Evolutionary conservation across 1,140 invertebrate species (phyloP).

Genomic region (Drosophila arizonae): DNA sequence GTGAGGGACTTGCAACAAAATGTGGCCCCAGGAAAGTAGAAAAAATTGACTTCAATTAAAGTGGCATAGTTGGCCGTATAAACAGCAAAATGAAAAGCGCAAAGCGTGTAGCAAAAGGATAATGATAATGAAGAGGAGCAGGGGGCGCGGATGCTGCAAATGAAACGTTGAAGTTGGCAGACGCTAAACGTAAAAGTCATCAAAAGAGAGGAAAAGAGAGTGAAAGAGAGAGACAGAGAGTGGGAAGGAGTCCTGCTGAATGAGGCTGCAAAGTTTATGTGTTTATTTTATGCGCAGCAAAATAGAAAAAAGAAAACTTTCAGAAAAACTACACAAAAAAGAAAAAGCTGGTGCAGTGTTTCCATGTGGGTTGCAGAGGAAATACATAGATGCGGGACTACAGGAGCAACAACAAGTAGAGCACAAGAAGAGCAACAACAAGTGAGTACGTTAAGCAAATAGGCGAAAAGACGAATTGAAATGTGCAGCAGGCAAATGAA

Average conservation of each 20-base stretch:
- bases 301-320: conserved; percentile 32
- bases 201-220: not conserved
- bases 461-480: conserved; percentile 62
- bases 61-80: conserved; percentile 77
- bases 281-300: conserved; percentile 67
- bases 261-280: conserved; percentile 75
- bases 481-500: conserved; percentile 64
- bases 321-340: conserved; percentile 23
- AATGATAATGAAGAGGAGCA: conserved; percentile 67
- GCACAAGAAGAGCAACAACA: conserved; percentile 47
- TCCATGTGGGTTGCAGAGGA: conserved; percentile 19
- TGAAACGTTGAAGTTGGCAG: conserved; percentile 27
- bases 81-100: conserved; percentile 74
- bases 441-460: conserved; percentile 69
- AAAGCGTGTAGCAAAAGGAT: conserved; percentile 66
- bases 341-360: conserved; percentile 52
- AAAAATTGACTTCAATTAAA: conserved; percentile 81
- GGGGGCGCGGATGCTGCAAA: conserved; percentile 17
- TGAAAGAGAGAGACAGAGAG: not conserved
- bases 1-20: conserved; percentile 20
- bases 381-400: not conserved
- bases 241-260: conserved; percentile 36
- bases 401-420: conserved; percentile 38
- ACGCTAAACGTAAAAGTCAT: conserved; percentile 5
- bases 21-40: conserved; percentile 55